phyloP scores from a whole-genome alignment of 2,888 invertebrate genomes.

The Sepioteuthis lessoniana region DNA sequence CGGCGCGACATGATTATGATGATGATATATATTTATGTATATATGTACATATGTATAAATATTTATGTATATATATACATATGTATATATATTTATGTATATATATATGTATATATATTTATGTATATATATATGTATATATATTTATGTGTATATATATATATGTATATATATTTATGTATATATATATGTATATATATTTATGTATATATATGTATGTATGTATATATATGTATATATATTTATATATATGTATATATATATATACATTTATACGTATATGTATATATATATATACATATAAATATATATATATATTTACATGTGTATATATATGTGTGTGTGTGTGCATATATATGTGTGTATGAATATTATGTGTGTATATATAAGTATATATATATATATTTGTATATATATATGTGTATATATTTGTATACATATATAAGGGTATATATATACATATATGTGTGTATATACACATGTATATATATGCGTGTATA shows the following conservation, averaged over 20 bases:
- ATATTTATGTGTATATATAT: not conserved
- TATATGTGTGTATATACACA: not conserved
- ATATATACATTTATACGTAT: not conserved
- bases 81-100: not conserved
- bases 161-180: not conserved
- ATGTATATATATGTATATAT: not conserved
- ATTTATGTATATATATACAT: not conserved
- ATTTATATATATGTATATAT: not conserved
- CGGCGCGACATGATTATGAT: too few species aligned
- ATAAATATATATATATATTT: not conserved
- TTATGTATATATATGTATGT: not conserved
- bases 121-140: slow-evolving; percentile 1
- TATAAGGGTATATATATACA: not conserved
- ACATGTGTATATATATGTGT: not conserved
- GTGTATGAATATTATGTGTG: not conserved
- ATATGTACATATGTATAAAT: not conserved
- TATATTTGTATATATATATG: not conserved
- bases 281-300: not conserved
- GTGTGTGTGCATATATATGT: not conserved
- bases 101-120: not conserved
- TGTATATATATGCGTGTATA: not conserved
- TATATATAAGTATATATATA: not conserved
- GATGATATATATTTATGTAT: not conserved
- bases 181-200: not conserved
- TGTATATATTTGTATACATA: not conserved